Percentiles rank a stretch among this genome's conserved stretches.
Conservation (phyloP, 2,888 invertebrate genomes). For the Lissonota sp. region DNA sequence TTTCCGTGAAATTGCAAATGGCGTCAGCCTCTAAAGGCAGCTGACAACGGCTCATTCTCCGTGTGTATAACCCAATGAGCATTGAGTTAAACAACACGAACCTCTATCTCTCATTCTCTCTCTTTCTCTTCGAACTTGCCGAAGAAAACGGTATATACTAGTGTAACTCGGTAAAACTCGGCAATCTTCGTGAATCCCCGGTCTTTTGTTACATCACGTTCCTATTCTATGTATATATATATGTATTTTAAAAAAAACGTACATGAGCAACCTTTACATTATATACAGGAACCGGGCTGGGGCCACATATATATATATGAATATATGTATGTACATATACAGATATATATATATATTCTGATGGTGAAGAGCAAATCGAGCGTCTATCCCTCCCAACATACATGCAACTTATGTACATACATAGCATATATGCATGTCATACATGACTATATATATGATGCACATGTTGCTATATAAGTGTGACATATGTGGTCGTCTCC, state of each 20-base stretch:
- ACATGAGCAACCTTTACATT: conserved; percentile 60
- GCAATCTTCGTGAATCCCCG: conserved; percentile 76
- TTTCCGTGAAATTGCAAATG: conserved; percentile 80
- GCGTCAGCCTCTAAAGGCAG: conserved; percentile 76
- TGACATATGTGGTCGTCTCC: not conserved
- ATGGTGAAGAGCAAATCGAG: conserved; percentile 59
- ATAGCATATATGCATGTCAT: conserved; percentile 37
- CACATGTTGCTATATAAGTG: no score
- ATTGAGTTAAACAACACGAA: conserved; percentile 24
- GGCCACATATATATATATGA: conserved; percentile 53
- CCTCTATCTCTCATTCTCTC: not conserved
- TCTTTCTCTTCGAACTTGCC: conserved; percentile 40
- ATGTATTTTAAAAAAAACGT: not conserved
- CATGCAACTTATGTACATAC: conserved; percentile 18
- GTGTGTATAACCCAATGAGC: conserved; percentile 46
- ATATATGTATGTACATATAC: no score
- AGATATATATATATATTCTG: conserved; percentile 49
- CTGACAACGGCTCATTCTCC: conserved; percentile 70
- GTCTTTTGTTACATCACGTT: conserved; percentile 81
- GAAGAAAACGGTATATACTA: conserved; percentile 53
- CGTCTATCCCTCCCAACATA: conserved; percentile 45
- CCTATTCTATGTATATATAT: conserved; percentile 59
- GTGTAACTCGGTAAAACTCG: conserved; percentile 74
- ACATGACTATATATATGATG: conserved; percentile 32
- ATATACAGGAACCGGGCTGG: conserved; percentile 58